Conservation (phyloP, 2,113 vertebrate genomes). For the Urocitellus parryii region DNA sequence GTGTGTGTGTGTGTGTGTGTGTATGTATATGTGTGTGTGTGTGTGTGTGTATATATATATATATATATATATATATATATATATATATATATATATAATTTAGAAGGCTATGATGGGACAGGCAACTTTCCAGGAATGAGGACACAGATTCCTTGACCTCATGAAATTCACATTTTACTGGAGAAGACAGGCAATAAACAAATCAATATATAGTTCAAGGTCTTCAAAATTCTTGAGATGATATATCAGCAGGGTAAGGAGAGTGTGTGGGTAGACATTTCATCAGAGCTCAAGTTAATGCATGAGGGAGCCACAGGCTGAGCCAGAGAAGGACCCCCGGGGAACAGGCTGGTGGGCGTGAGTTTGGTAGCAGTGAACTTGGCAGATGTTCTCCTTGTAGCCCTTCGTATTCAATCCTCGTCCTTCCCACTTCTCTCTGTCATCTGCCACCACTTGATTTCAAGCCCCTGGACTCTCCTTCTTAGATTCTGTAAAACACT, state of each 20-base stretch:
- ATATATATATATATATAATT: not conserved
- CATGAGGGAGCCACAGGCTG: not conserved
- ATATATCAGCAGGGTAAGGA: not conserved
- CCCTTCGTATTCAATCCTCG: not conserved
- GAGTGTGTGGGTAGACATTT: not conserved
- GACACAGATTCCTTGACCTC: not conserved
- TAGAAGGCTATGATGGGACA: not conserved
- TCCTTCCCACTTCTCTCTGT: not conserved
- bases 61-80: too few relatives aligned
- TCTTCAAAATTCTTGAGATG: not conserved
- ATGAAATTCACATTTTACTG: not conserved
- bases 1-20: too few relatives aligned
- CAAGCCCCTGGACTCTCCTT: not conserved
- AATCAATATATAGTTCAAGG: too few relatives aligned
- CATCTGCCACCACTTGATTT: not conserved
- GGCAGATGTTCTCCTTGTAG: not conserved
- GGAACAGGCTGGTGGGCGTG: too few relatives aligned
- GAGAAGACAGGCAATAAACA: not conserved
- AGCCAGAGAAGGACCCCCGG: not conserved
- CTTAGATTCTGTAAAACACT: not conserved
- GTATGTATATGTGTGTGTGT: too few relatives aligned
- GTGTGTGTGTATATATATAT: too few relatives aligned
- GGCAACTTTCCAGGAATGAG: not conserved
- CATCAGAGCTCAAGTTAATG: not conserved
- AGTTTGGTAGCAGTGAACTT: not conserved